Evolutionary conservation across 2,888 invertebrate species (phyloP).

Genomic region (Clostera curtula): DNA sequence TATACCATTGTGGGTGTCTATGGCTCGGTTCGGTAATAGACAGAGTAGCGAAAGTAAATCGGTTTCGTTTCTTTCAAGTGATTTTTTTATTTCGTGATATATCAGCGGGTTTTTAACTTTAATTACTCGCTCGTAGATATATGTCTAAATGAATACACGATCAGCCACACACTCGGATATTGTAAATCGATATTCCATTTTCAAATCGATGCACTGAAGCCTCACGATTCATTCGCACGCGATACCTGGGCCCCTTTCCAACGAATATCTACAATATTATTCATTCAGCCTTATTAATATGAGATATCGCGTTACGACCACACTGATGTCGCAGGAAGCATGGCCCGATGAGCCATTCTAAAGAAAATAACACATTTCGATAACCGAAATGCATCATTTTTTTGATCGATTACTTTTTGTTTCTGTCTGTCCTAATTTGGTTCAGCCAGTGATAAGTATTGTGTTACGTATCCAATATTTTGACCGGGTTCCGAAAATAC

Average conservation of each 20-base stretch:
- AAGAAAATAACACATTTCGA: constrained; percentile 60
- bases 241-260: constrained; percentile 51
- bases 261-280: constrained; percentile 67
- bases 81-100: too few relatives aligned
- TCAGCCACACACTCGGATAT: constrained; percentile 18
- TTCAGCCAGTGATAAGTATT: constrained; percentile 28
- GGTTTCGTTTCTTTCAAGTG: too few relatives aligned
- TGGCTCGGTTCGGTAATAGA: too few relatives aligned
- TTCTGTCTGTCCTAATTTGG: constrained; percentile 39
- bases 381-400: constrained; percentile 44
- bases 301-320: constrained; percentile 69
- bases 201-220: constrained; percentile 59
- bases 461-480: constrained; percentile 33
- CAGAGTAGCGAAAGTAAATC: too few relatives aligned
- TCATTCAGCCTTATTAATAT: constrained; percentile 71
- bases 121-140: constrained; percentile 5
- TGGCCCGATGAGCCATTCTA: constrained; percentile 59
- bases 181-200: constrained; percentile 61
- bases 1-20: too few relatives aligned
- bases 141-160: constrained; percentile 13
- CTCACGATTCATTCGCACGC: constrained; percentile 69
- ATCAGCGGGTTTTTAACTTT: too few relatives aligned
- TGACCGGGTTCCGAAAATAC: constrained; percentile 30
- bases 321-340: constrained; percentile 71
- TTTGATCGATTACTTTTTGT: constrained; percentile 48